Base-by-base conservation (phyloP, 2,113 vertebrate species). In the Clupea harengus region DNA sequence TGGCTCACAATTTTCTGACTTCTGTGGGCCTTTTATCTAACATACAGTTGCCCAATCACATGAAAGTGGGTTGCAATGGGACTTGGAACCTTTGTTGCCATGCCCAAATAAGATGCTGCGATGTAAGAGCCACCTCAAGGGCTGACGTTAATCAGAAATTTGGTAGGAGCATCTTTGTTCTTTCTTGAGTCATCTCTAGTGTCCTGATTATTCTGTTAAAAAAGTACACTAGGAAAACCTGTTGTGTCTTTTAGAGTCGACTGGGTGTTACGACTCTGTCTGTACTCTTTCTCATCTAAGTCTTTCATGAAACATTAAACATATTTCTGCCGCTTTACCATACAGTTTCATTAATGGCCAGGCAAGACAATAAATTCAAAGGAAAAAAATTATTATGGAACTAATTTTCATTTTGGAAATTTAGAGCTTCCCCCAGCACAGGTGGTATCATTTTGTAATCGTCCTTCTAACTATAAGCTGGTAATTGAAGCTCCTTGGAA, bases 1-100 rank as follows among this genome's bases (percentile, higher is more conserved):
- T 49, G 90, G 88, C 90, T 89, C 67, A 45, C 91, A 89, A 93
- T 94, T 94, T 90, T 90, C 85, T 84, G 89, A 93, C 85, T 90
- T 92, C 87, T 90, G 83, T 86, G 64, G 52, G 87, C 91, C 95
- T 96, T 96, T 96, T 94, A 96, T 96, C 95, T 94, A 94, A 93
- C 93, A 93, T 93, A 92, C 91, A 93, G 90, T 93, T 90, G 80
- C 25, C 83, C 64, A 83, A 93, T 91, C 91, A 94, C 93, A 95
- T 95, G 93, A 96, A 95, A 96, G 95, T 91, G 91, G 92, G 89
- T 90, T 90, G 88, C 72, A 39, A 32, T 86, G 84, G 85, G 90
- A 88, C 91, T 92, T 91, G 83, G 89, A 91, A 91, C 91, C 92
- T 91, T 92, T 92, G 89, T 83, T 83, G 87, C 86, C 88, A 87